Base-by-base conservation (phyloP, 2,888 invertebrate genomes). In the Hedya salicella region DNA sequence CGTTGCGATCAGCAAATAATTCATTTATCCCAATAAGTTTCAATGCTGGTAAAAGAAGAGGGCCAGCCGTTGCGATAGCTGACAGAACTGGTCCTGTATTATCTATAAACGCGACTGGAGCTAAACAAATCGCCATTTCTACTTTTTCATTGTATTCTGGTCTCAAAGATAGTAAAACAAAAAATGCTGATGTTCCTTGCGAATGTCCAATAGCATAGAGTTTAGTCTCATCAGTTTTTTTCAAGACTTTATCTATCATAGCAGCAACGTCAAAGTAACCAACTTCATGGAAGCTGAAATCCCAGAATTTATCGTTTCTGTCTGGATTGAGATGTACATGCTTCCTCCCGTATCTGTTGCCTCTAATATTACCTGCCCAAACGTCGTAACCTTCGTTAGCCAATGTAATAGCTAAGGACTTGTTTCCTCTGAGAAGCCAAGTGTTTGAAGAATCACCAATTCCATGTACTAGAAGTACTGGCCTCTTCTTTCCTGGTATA, bases 61-160 rank as follows among this genome's bases (percentile, higher is more conserved):
- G 56, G 2, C 30, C 30, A 3, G 39, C 40, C 13, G 32, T 19
- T 6, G 54, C 32, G 11, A 49, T 11, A n/a, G 25, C 16, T 32
- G 14, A 16, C 1, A 56, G 3, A n/a, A n/a, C 40, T n/a, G 53
- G 49, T 16, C 56, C 56, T 13, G 40, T 36, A 8, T 63, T 8
- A 1, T 56, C 30, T 1, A 63, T 3, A 32, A 36, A 64, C 0
- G 42, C 42, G 3, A 64, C 16, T 16, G 48, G 19, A 9, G 32
- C 50, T 1, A 64, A 13, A 36, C 19, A 40, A 9, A 57, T 50
- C 5, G 30, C 13, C 4, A 50, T 21, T 11, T 57, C 42, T 1
- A 64, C 21, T 36, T 50, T 64, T 0, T 50, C 42, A 13, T 64
- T 64, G 16, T 64, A 64, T 42, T 64, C 50, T n/a, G 63, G 63